Evolutionary conservation across 2,888 invertebrate species (phyloP), one percentile per base, ranked within the genome.

Genomic region (Anoplius nigerrimus): DNA sequence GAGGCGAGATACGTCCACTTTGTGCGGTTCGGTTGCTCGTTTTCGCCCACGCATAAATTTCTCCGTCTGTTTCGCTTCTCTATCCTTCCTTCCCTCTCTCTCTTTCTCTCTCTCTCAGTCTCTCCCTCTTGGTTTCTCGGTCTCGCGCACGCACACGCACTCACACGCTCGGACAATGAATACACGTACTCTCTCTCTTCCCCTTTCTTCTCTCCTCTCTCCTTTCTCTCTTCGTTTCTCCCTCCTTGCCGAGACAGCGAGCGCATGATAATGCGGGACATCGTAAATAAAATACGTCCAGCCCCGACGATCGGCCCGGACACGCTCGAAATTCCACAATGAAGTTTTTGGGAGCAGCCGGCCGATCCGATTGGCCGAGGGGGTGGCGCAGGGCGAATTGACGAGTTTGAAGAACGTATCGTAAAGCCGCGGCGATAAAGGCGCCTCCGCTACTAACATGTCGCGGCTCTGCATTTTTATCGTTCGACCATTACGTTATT

Each of bases 1-100:
- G 84, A 84, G 84, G 82, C 84, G 82, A 84, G 82, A 86, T 82
- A 83, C 83, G 84, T 82, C 82, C 80, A 82, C 81, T 83, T 82
- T 82, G 77, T 80, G 80, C 77, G 71, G 76, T 82, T 84, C 82
- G 82, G 80, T 80, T 81, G 81, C 82, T 82, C 82, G 85, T 83
- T 82, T 48, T 81, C 82, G 80, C 85, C 84, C 83, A 82, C 84
- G 80, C 84, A 69, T 71, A 72, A 76, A 76, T 75, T 75, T 75
- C 74, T 69, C 65, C 58, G 43, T 67, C 64, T 67, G 62, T 71
- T 61, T 71, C 74, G 69, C 69, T 66, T 64, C 18, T 8, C 58
- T n/a, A 4, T 18, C 13, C 8, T 42, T 42, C 42, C 42, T 53
- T n/a, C 34, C 16, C 58, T 43, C n/a, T 53, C 60, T 54, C 42